These are phyloP conservation scores for Trissolcus basalis DNA, from an alignment of 1,140 invertebrate genomes.

Conservation along the genomic window DNA sequence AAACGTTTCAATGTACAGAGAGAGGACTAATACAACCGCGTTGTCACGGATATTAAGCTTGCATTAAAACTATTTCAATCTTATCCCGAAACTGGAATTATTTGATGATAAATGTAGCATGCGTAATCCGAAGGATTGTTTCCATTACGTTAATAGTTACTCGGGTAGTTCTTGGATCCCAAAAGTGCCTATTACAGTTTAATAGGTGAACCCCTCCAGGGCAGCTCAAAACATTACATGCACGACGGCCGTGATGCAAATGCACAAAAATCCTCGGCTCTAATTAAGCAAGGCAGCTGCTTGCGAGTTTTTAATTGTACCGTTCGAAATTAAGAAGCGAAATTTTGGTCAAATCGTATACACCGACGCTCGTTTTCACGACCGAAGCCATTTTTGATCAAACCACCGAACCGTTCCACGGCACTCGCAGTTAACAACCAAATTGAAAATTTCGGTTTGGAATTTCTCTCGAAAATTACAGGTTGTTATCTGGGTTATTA, in stretches of 20 bases:
- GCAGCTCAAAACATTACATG: constrained; percentile 48
- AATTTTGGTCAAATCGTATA: too few relatives aligned
- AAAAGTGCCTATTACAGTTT: constrained; percentile 51
- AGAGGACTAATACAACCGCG: not conserved
- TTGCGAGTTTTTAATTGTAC: not conserved
- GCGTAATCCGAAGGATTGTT: constrained; percentile 47
- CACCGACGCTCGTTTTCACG: too few relatives aligned
- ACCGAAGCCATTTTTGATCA: too few relatives aligned
- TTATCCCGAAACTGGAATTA: constrained; percentile 26
- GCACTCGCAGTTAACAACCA: not conserved
- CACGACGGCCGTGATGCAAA: constrained; percentile 11
- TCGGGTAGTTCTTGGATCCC: constrained; percentile 48
- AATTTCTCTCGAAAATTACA: constrained; percentile 2
- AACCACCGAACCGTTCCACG: too few relatives aligned
- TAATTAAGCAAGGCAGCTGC: too few relatives aligned
- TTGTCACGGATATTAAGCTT: not conserved
- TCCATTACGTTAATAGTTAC: constrained; percentile 55
- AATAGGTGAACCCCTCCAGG: constrained; percentile 38
- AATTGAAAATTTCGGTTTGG: not conserved
- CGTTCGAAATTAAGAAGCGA: not conserved
- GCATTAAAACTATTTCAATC: constrained; percentile 8
- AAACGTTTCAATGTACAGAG: not conserved
- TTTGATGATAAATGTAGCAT: constrained; percentile 46
- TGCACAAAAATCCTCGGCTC: constrained; percentile 26
- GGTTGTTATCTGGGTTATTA: constrained; percentile 14